A percentile compares a stretch with the other conserved stretches of the same genome.
These are phyloP conservation scores for Plagodis pulveraria DNA, from an alignment of 2,888 invertebrate genomes.

Conservation along the genomic window DNA sequence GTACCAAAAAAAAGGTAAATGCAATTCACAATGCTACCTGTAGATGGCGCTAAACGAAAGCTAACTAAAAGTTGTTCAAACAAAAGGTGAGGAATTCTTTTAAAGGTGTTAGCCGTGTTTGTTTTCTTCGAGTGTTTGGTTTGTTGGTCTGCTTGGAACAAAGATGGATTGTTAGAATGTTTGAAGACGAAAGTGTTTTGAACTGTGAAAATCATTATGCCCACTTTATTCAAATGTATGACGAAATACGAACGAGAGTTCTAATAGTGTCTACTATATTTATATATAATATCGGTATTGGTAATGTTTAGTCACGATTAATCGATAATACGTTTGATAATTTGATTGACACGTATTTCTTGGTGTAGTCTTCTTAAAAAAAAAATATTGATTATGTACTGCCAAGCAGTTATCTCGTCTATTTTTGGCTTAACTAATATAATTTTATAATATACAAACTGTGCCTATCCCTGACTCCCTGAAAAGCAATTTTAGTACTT, in stretches of 20 bases:
- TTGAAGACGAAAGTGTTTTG: conserved; percentile 22
- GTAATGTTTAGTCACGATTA: too few relatives aligned
- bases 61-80: conserved; percentile 31
- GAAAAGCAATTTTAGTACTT: too few relatives aligned
- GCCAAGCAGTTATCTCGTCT: too few relatives aligned
- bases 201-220: not conserved
- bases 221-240: not conserved
- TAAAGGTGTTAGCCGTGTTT: conserved; percentile 28
- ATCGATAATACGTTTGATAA: too few relatives aligned
- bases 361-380: too few relatives aligned
- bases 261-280: too few relatives aligned
- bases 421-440: too few relatives aligned
- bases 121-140: not conserved
- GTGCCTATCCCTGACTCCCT: too few relatives aligned
- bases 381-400: too few relatives aligned
- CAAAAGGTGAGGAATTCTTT: conserved; percentile 39
- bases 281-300: too few relatives aligned
- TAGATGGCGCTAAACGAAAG: conserved; percentile 21
- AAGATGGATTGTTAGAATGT: conserved; percentile 16
- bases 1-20: conserved; percentile 1
- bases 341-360: too few relatives aligned
- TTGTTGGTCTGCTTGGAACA: conserved; percentile 15
- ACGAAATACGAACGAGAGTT: not conserved
- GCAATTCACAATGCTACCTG: conserved; percentile 3
- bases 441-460: too few relatives aligned